Conservation (phyloP, 2,113 vertebrate species). For the Petroica traversi region DNA sequence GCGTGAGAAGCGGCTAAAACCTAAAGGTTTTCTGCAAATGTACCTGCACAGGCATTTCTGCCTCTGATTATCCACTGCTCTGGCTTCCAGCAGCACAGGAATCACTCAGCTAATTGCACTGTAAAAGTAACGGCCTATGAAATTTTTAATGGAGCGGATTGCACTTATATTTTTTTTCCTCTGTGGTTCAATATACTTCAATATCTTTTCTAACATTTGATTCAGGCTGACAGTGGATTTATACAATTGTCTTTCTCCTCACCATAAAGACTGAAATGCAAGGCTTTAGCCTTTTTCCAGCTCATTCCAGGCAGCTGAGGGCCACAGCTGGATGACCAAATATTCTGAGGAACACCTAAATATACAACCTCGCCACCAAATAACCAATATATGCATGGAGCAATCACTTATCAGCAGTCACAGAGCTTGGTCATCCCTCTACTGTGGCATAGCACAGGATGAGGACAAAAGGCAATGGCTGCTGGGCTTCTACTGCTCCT, state of each 20-base stretch:
- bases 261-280: background rate
- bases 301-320: background rate
- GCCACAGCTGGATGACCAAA: background rate
- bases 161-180: constrained; percentile 2
- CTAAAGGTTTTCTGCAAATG: background rate
- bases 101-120: constrained; percentile 44
- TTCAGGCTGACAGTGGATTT: background rate
- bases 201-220: background rate
- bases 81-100: background rate
- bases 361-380: background rate
- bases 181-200: constrained; percentile 7
- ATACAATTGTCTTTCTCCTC: background rate
- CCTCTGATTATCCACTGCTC: background rate
- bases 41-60: background rate
- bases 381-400: background rate
- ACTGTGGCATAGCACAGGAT: background rate
- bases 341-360: background rate
- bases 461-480: background rate
- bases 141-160: constrained; percentile 55
- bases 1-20: background rate
- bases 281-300: background rate
- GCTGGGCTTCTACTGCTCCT: background rate
- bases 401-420: background rate
- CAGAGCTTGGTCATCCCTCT: background rate
- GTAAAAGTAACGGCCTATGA: constrained; percentile 45